Evolutionary conservation across 2,888 invertebrate species (phyloP).

Genomic region (Xylota segnis): DNA sequence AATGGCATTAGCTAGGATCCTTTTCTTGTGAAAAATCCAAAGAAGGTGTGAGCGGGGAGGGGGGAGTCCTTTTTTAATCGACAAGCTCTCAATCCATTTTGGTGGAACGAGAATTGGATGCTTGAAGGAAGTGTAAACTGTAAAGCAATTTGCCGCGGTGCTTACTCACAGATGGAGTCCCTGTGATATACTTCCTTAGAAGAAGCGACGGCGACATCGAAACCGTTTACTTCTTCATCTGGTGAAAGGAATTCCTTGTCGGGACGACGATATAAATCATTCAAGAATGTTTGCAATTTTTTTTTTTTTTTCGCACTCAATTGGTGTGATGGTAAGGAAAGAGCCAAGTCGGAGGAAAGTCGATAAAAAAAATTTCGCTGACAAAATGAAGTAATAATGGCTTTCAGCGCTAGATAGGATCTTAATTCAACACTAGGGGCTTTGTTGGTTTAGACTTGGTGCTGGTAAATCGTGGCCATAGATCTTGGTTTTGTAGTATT

Average conservation of each 20-base stretch:
- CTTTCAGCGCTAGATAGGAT: not conserved
- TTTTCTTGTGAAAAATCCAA: not conserved
- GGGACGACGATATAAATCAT: conserved; percentile 15
- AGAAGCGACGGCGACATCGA: not conserved
- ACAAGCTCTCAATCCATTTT: conserved; percentile 7
- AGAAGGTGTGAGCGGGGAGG: no score
- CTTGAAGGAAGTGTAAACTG: conserved; percentile 8
- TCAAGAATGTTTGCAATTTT: conserved; percentile 11
- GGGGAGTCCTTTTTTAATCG: conserved; percentile 9
- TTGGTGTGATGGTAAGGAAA: not conserved
- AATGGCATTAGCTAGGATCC: conserved; percentile 17
- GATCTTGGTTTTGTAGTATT: not conserved
- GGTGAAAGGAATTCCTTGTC: conserved; percentile 19
- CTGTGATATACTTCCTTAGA: not conserved
- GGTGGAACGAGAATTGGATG: not conserved
- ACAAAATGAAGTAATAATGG: not conserved
- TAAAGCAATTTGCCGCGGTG: conserved; percentile 10
- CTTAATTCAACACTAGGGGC: not conserved
- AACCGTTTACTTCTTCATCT: conserved; percentile 8
- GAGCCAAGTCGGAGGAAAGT: not conserved
- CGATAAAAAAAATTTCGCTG: not conserved
- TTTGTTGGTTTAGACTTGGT: not conserved
- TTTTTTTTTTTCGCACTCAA: not conserved
- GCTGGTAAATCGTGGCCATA: not conserved
- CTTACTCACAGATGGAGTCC: conserved; percentile 6